Percentiles rank a stretch among this genome's conserved stretches.
phyloP scores from a whole-genome alignment of 2,888 invertebrate genomes.

The Xylota segnis region DNA sequence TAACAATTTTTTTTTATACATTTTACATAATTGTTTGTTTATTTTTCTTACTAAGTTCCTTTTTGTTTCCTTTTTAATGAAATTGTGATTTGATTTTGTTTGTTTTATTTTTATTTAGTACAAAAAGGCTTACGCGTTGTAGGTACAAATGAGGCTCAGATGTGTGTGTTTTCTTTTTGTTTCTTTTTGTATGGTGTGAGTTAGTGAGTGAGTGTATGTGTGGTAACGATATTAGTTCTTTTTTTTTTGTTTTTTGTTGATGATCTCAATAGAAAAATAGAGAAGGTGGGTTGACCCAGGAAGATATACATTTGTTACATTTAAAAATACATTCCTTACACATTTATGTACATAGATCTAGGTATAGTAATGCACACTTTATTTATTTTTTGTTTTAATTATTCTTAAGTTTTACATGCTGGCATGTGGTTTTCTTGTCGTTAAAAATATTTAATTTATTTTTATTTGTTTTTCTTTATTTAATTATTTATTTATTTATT shows the following conservation, averaged over 20 bases:
- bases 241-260: constrained; percentile 20
- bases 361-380: constrained; percentile 41
- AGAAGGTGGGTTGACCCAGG: constrained; percentile 84
- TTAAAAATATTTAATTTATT: constrained; percentile 65
- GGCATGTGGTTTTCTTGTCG: constrained; percentile 47
- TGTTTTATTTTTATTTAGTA: constrained; percentile 63
- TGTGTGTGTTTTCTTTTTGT: constrained; percentile 70
- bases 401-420: constrained; percentile 26
- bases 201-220: constrained; percentile 45
- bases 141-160: constrained; percentile 83
- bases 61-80: constrained; percentile 51
- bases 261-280: constrained; percentile 83
- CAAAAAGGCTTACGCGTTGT: constrained; percentile 77
- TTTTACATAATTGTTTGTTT: constrained; percentile 26
- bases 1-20: constrained; percentile 60
- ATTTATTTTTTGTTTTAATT: constrained; percentile 41
- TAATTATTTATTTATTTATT: constrained; percentile 48
- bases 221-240: constrained; percentile 50
- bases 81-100: constrained; percentile 54
- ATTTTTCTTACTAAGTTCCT: constrained; percentile 20
- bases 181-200: constrained; percentile 12
- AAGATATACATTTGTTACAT: constrained; percentile 79
- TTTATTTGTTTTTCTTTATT: constrained; percentile 30
- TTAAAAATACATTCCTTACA: constrained; percentile 76
- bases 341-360: constrained; percentile 71